Base-by-base conservation (phyloP, 2,113 vertebrate genomes). In the Onychostruthus taczanowskii region DNA sequence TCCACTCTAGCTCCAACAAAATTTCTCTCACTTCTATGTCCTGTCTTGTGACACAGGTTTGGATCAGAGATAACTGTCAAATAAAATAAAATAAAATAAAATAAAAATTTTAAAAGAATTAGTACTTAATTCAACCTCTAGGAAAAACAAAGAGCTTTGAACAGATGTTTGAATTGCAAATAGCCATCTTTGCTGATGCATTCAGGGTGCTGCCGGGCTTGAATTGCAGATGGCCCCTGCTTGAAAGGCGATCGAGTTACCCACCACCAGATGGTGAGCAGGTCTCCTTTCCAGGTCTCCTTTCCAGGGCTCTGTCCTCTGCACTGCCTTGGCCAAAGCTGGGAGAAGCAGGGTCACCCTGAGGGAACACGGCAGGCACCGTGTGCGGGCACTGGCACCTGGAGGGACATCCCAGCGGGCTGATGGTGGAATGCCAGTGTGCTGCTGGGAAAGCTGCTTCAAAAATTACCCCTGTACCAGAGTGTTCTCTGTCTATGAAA, bases 261-360 rank as follows among this genome's bases (percentile, higher is more conserved):
- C 50, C 37, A 18, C 6, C 27, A 75, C 5, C 96, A 98, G 97
- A 93, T 91, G 96, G 96, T 35, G 27, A 92, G 27, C n/a, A 43
- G 62, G 58, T 81, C 62, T 28, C 27, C 52, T 55, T 96, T 95
- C 50, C 95, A 89, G 61, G 47, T 41, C 44, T 78, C 50, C 39
- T 93, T 96, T 95, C 50, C 95, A 89, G 61, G 47, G 43, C 44
- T 78, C 50, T 76, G 50, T 47, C 23, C 67, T 72, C 58, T 17
- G 7, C 68, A n/a, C 23, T 89, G 69, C 31, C 41, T 31, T 37
- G 37, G 44, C 33, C 53, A 30, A 28, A 35, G 43, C 21, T 50
- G 80, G 47, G 61, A 79, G 28, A 31, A 66, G 64, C 52, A 64
- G 89, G 81, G 61, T 11, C 55, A 28, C 76, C 33, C 27, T 21